A percentile compares a stretch with the other conserved stretches of the same genome.
These are phyloP conservation scores for Sapayoa aenigma DNA, from an alignment of 2,113 vertebrate genomes.

Conservation along the genomic window DNA sequence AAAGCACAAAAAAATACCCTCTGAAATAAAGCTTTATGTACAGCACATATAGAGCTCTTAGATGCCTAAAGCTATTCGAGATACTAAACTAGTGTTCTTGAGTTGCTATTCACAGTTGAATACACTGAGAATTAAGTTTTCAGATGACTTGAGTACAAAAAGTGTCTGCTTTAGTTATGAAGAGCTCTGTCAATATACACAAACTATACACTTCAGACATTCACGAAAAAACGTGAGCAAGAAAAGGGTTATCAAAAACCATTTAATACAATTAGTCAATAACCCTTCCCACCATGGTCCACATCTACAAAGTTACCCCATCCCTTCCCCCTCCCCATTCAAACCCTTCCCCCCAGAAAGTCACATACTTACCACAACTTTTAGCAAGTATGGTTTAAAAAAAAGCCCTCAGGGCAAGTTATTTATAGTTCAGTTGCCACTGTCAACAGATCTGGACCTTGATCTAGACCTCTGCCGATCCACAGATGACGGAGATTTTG, in stretches of 20 bases:
- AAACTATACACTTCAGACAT: slow-evolving; percentile 81
- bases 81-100: slow-evolving; percentile 47
- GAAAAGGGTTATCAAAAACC: slow-evolving; percentile 82
- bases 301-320: slow-evolving; percentile 75
- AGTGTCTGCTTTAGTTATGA: slow-evolving; percentile 75
- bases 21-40: slow-evolving; percentile 79
- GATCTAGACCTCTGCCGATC: slow-evolving; percentile 84
- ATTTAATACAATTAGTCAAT: slow-evolving; percentile 80
- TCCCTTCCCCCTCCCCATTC: slow-evolving; percentile 27
- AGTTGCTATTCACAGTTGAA: slow-evolving; percentile 61
- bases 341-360: slow-evolving; percentile 67
- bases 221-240: slow-evolving; percentile 79
- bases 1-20: slow-evolving; percentile 65
- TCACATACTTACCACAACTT: slow-evolving; percentile 80
- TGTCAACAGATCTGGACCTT: slow-evolving; percentile 85
- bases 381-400: slow-evolving; percentile 81
- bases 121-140: slow-evolving; percentile 57
- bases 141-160: slow-evolving; percentile 72
- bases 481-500: slow-evolving; percentile 79
- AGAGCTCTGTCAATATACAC: slow-evolving; percentile 81
- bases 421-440: slow-evolving; percentile 85
- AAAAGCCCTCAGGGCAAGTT: slow-evolving; percentile 67
- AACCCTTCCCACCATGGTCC: slow-evolving; percentile 76
- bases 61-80: slow-evolving; percentile 60
- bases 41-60: slow-evolving; percentile 79